Evolutionary conservation across 2,797 vertebrate species (phyloP), one percentile per base, ranked within the genome.

Genomic region (Chanos chanos): DNA sequence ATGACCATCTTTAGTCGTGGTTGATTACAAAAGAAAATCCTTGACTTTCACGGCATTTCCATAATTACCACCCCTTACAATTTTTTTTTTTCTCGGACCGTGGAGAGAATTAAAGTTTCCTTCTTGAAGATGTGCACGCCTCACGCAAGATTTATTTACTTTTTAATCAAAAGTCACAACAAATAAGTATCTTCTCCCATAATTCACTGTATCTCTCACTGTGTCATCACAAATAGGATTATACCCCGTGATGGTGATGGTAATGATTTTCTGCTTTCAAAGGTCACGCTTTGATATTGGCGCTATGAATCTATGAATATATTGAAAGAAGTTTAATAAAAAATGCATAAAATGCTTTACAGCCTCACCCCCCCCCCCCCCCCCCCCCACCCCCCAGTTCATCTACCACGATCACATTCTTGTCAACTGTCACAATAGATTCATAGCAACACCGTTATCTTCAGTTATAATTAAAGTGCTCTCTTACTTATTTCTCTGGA

Each of bases 191-290:
- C 43, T 27, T 59, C 30, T 47, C 3, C 13, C 40, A 49, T 50
- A 50, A 63, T 27, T 63, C 49, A 54, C 50, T 13, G 7, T 12
- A n/a, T 3, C n/a, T 47, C 2, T 7, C 43, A 7, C 13, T 53
- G 48, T 34, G 39, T 54, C 45, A 49, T 53, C 50, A 54, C 41
- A 45, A 54, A 53, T 25, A 21, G 41, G 50, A 52, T 60, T 60
- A 39, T 31, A 52, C 31, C 31, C 15, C 25, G 28, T 57, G 28
- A 48, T 57, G 28, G 45, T 57, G 53, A 58, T 61, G 13, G 27
- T 53, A 45, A 53, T 54, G 25, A 25, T 54, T 61, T 67, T 61
- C 30, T 33, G 50, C 49, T 27, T 30, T 5, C 13, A 53, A 61
- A 61, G 56, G 64, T 67, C 40, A 53, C 19, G 40, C 31, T 55